phyloP scores from a whole-genome alignment of 2,113 vertebrate species.

The Melanocharis versteri region DNA sequence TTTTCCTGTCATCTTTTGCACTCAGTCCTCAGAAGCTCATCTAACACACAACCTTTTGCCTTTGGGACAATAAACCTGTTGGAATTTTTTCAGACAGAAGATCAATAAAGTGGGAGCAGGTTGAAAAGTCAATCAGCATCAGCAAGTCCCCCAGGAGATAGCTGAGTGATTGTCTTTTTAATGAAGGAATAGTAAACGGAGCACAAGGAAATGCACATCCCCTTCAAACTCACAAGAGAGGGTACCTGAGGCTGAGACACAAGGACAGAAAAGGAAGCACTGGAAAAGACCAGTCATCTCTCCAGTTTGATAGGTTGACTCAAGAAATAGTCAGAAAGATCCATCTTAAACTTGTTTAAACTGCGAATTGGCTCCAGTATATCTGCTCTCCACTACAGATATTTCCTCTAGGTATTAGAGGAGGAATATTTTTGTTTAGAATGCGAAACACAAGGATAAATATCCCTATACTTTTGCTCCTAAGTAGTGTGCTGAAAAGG shows the following conservation, averaged over 20 bases:
- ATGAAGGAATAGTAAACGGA: not conserved
- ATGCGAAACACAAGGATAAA: not conserved
- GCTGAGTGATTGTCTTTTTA: constrained; percentile 10
- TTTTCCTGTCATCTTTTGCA: not conserved
- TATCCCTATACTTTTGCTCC: not conserved
- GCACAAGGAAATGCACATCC: not conserved
- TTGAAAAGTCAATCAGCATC: constrained; percentile 52
- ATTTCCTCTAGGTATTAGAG: not conserved
- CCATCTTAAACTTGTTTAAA: not conserved
- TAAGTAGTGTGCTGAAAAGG: not conserved
- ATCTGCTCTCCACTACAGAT: not conserved
- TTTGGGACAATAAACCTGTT: constrained; percentile 48
- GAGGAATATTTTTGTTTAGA: not conserved
- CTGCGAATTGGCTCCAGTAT: not conserved
- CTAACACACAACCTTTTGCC: not conserved
- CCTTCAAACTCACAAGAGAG: not conserved
- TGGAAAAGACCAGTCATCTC: not conserved
- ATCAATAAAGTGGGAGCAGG: constrained; percentile 46
- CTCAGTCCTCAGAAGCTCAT: not conserved
- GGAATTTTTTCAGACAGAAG: constrained; percentile 41
- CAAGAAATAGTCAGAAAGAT: not conserved
- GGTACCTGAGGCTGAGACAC: not conserved
- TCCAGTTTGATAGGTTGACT: not conserved
- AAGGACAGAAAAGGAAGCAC: not conserved
- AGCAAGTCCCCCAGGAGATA: not conserved